A percentile compares a stretch with the other conserved stretches of the same genome.
Evolutionary conservation across 2,113 vertebrate genomes (phyloP).

Genomic region (Crocuta crocuta): DNA sequence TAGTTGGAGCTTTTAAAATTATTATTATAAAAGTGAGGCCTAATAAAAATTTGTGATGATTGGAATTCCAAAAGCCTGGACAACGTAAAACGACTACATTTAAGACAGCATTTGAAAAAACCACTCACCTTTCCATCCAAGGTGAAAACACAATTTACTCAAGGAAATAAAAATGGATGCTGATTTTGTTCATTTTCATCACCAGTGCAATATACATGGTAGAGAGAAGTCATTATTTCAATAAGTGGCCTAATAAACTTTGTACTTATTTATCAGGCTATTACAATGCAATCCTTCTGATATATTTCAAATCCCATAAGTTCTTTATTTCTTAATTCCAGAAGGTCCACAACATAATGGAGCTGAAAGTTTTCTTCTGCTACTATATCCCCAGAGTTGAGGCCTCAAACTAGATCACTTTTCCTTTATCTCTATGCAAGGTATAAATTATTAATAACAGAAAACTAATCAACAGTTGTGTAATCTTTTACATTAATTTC

Average conservation of each 20-base stretch:
- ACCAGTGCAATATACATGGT: slow-evolving; percentile 10
- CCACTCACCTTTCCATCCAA: slow-evolving; percentile 44
- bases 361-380: slow-evolving; percentile 51
- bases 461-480: slow-evolving; percentile 32
- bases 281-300: slow-evolving; percentile 54
- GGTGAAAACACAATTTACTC: slow-evolving; percentile 59
- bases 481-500: slow-evolving; percentile 68
- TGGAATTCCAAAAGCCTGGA: slow-evolving; percentile 36
- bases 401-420: slow-evolving; percentile 59
- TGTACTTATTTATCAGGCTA: slow-evolving; percentile 70
- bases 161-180: slow-evolving; percentile 31
- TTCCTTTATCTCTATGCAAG: slow-evolving; percentile 58
- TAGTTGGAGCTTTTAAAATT: neutral
- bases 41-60: slow-evolving; percentile 9
- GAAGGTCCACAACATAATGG: slow-evolving; percentile 57
- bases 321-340: slow-evolving; percentile 75
- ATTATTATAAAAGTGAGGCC: neutral
- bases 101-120: slow-evolving; percentile 38
- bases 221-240: slow-evolving; percentile 36
- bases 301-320: slow-evolving; percentile 58
- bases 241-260: slow-evolving; percentile 76
- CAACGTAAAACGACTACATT: slow-evolving; percentile 16
- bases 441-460: slow-evolving; percentile 77
- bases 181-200: slow-evolving; percentile 67
- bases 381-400: slow-evolving; percentile 32